These are phyloP conservation scores for Papilio protenor DNA, from an alignment of 2,888 invertebrate genomes.

Conservation along the genomic window DNA sequence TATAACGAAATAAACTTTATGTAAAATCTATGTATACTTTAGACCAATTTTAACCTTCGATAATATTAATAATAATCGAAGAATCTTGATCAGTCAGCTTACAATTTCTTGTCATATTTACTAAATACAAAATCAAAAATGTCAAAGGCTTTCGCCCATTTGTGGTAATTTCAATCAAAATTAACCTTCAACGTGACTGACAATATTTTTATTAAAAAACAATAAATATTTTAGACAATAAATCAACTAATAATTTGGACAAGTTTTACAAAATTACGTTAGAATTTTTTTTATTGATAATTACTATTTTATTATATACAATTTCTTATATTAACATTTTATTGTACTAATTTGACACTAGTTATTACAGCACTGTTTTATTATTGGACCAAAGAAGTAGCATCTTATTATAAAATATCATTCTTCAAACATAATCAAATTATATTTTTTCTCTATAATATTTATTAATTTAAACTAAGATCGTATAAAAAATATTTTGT, in stretches of 20 bases:
- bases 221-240: slow-evolving; percentile 40
- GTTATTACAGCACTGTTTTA: slow-evolving; percentile 18
- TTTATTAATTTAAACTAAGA: neutral
- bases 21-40: slow-evolving; percentile 43
- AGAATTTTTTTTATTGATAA: neutral
- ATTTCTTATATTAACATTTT: slow-evolving; percentile 14
- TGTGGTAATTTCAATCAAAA: slow-evolving; percentile 31
- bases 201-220: slow-evolving; percentile 65
- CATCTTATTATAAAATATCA: neutral
- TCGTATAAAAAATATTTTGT: slow-evolving; percentile 13
- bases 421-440: neutral
- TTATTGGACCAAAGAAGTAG: slow-evolving; percentile 27
- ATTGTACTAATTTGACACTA: slow-evolving; percentile 18
- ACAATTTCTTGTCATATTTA: neutral
- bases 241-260: slow-evolving; percentile 10
- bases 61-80: neutral
- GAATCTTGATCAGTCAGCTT: neutral
- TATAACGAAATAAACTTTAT: slow-evolving; percentile 45
- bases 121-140: neutral
- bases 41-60: neutral
- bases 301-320: neutral
- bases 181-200: slow-evolving; percentile 71
- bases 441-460: neutral
- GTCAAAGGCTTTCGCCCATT: neutral
- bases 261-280: no score